Base-by-base conservation (phyloP, 2,113 vertebrate genomes). In the Lepisosteus oculatus region DNA sequence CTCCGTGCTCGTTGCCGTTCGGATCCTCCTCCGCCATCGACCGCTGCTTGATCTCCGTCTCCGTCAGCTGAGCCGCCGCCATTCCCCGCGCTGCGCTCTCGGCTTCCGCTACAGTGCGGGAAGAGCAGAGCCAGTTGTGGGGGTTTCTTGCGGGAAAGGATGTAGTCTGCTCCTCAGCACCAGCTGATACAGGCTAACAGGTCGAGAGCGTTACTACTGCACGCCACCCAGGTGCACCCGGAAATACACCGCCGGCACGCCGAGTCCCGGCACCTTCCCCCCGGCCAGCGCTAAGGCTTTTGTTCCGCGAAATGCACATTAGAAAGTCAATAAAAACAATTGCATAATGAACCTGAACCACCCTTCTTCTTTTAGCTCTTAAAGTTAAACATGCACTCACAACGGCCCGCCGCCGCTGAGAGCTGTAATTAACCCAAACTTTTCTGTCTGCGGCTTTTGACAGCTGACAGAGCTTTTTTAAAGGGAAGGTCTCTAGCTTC, bases 11-110 rank as follows among this genome's bases (percentile, higher is more conserved):
- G 54, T 93, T 91, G 59, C 91, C 88, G 83, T 91, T 90, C 84
- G 91, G 91, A 81, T 93, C 91, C 83, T 93, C 90, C 78, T 93
- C 91, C 73, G 91, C 90, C 90, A 92, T 92, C 79, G 91, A 93
- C 79, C 90, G 85, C 74, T 87, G 85, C 77, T 77, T 76, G 82
- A 91, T 88, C 79, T 89, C 86, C 75, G 85, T 86, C 85, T 92
- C 88, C 61, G 88, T 92, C 83, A 91, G 88, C 74, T 87, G 77
- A 73, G 83, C 84, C 69, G 84, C 89, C 74, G 85, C 87, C 88
- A 86, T 88, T 54, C 55, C 77, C 80, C 73, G 74, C 72, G 71
- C 57, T n/a, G 13, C 43, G 6, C 12, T 47, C 62, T 14, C 59
- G 69, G 6, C 41, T 79, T 86, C 78, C 87, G 77, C 74, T 73